These are phyloP conservation scores for Notarius lentiginosus DNA, from an alignment of 2,113 vertebrate genomes.

Conservation along the genomic window DNA sequence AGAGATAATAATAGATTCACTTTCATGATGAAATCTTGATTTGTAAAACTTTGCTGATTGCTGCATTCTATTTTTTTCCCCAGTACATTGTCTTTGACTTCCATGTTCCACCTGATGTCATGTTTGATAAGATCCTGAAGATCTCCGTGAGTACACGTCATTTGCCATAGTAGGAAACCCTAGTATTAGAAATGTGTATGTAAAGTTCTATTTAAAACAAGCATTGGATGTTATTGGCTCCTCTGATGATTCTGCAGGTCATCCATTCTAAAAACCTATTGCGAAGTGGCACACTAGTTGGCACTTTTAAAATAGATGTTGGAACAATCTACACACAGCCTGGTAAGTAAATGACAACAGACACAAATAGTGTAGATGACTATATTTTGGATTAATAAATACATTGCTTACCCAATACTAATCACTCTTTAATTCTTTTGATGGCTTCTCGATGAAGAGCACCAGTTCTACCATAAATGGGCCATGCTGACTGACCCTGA, in stretches of 20 bases:
- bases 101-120: constrained; percentile 91
- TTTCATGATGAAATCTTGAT: neutral
- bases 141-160: constrained; percentile 83
- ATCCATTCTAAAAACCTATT: constrained; percentile 98
- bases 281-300: constrained; percentile 91
- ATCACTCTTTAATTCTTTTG: neutral
- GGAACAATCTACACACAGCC: constrained; percentile 90
- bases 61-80: neutral
- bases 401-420: neutral
- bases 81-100: constrained; percentile 86
- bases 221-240: neutral
- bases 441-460: constrained; percentile 72
- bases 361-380: neutral
- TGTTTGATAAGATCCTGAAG: constrained; percentile 99
- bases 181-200: neutral
- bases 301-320: constrained; percentile 92
- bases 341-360: constrained; percentile 67
- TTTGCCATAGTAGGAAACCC: neutral
- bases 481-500: constrained; percentile 90
- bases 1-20: neutral
- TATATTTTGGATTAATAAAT: neutral
- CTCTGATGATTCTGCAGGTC: constrained; percentile 71
- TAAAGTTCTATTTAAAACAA: neutral
- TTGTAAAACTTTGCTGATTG: neutral
- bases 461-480: constrained; percentile 98